Evolutionary conservation across 2,888 invertebrate genomes (phyloP), one percentile per base, ranked within the genome.

Genomic region (Polydrusus tereticollis): DNA sequence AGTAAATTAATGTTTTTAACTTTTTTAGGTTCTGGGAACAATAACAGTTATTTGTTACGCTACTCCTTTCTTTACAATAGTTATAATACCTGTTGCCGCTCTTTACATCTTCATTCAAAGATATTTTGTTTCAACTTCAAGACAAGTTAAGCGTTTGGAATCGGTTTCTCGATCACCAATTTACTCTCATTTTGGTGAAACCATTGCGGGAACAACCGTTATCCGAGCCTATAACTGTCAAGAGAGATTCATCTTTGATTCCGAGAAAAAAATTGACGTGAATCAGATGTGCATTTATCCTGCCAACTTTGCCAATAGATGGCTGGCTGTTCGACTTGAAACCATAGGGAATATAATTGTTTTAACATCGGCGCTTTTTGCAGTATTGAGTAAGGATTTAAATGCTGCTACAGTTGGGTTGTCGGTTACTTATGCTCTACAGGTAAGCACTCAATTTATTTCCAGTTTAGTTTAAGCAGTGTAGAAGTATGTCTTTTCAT

Each of bases 331-430:
- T 20, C 78, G 86, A 20, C 78, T 87, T 29, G 88, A 88, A 78
- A 83, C 86, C 45, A 85, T 90, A 2, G 89, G 89, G 26, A 89
- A 89, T 78, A 78, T 87, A 43, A 87, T 90, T 29, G 87, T 90
- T 20, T 85, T 90, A 60, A 87, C 88, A 77, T 86, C 90, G 4
- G 87, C 89, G 0, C 77, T 90, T 10, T 89, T 90, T 82, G 88
- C 89, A 57, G 89, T 89, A 0, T 77, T 88, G 10, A 80, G 79
- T 29, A 74, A 82, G 64, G 78, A 81, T 23, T 74, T 84, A 6
- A 79, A 75, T 57, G 76, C 83, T 21, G 88, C 88, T 45, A 78
- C 87, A 41, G 87, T 89, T 8, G 89, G 89, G 10, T 78, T 89
- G 64, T 88, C 88, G 1, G 84, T 90, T 12, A 87, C 88, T 7